A percentile compares a stretch with the other conserved stretches of the same genome.
These are phyloP conservation scores for Liparis tanakae DNA, from an alignment of 2,797 vertebrate species.

Conservation along the genomic window DNA sequence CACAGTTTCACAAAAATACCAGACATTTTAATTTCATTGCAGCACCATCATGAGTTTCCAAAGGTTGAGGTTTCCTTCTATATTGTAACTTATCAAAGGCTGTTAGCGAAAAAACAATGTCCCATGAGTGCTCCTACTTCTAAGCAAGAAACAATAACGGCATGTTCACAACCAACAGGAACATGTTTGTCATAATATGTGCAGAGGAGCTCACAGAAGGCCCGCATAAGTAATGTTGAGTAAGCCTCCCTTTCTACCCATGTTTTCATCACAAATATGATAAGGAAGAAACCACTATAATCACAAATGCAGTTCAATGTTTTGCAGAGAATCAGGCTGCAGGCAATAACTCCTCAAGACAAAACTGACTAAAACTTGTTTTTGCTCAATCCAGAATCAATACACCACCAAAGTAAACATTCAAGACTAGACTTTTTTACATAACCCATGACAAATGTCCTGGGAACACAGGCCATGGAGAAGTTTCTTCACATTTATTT, in stretches of 20 bases:
- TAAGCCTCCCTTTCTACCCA: background rate
- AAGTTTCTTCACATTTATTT: constrained; percentile 13
- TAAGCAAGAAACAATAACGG: background rate
- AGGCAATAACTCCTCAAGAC: background rate
- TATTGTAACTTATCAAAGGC: background rate
- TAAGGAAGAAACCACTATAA: background rate
- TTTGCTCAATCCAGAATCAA: background rate
- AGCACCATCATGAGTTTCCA: background rate
- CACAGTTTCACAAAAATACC: background rate
- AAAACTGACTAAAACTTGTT: background rate
- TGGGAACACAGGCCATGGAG: background rate
- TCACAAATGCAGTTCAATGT: background rate
- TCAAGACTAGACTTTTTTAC: background rate
- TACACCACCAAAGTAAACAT: background rate
- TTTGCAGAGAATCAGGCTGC: background rate
- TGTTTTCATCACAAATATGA: background rate
- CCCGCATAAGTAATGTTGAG: background rate
- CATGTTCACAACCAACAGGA: background rate
- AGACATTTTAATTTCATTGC: background rate
- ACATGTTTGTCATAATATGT: background rate
- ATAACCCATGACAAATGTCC: background rate
- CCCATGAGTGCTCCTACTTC: background rate
- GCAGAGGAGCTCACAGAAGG: background rate
- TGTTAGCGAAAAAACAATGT: background rate
- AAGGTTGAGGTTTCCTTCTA: background rate